A percentile compares a stretch with the other conserved stretches of the same genome.
Conservation (phyloP, 2,797 vertebrate genomes). For the Mastacembelus armatus region DNA sequence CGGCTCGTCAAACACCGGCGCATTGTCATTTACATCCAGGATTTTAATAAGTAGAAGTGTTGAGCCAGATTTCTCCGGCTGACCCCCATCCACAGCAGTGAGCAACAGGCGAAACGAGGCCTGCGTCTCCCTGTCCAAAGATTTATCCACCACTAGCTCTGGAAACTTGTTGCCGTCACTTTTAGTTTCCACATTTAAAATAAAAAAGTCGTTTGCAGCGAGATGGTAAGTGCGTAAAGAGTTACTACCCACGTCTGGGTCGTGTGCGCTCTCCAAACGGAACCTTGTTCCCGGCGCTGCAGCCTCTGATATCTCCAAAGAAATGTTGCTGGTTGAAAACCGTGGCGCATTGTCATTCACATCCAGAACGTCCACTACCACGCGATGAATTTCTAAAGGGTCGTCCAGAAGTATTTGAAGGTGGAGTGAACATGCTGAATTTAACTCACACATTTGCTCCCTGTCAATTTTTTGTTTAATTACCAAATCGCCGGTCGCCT, state of each 20-base stretch:
- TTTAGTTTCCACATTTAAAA: slow-evolving; percentile 89
- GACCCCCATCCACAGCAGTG: slow-evolving; percentile 92
- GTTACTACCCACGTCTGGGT: slow-evolving; percentile 94
- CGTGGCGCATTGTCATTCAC: slow-evolving; percentile 95
- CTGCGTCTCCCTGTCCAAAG: slow-evolving; percentile 91
- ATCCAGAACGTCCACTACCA: slow-evolving; percentile 92
- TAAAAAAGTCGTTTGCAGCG: slow-evolving; percentile 88
- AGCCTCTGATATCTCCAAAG: slow-evolving; percentile 91
- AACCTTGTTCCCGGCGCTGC: slow-evolving; percentile 88
- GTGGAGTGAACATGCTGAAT: slow-evolving; percentile 85
- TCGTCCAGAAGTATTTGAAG: slow-evolving; percentile 90
- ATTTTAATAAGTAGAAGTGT: slow-evolving; percentile 88
- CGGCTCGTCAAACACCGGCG: slow-evolving; percentile 88
- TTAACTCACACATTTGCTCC: slow-evolving; percentile 90
- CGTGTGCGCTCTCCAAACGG: slow-evolving; percentile 93
- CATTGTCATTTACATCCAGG: slow-evolving; percentile 95
- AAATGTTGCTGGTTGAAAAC: slow-evolving; percentile 88
- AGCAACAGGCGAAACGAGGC: slow-evolving; percentile 89
- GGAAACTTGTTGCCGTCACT: slow-evolving; percentile 93
- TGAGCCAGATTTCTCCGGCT: slow-evolving; percentile 89
- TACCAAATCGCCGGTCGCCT: slow-evolving; percentile 87
- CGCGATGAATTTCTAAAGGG: slow-evolving; percentile 89
- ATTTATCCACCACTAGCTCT: slow-evolving; percentile 90
- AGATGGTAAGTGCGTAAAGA: slow-evolving; percentile 91
- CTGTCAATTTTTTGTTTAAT: slow-evolving; percentile 93